Base-by-base conservation (phyloP, 1,140 invertebrate genomes). In the Aphaenogaster ashmeadi region DNA sequence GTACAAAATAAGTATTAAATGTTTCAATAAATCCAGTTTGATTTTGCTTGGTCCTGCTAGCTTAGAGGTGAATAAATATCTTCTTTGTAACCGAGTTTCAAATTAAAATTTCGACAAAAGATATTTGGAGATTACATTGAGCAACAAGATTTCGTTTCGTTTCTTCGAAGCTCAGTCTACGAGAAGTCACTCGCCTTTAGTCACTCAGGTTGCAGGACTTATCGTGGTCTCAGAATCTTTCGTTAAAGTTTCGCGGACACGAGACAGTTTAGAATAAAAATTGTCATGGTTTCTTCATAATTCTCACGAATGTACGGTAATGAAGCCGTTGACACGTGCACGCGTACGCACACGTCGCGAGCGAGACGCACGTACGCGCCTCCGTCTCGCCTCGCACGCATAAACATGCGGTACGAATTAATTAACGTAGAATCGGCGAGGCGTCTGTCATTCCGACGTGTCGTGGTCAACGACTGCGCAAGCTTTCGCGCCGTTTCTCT, bases 381-480 rank as follows among this genome's bases (percentile, higher is more conserved):
- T 58, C 41, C 58, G 58, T 66, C 77, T 50, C 78, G 13, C 21
- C 66, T 72, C 21, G 38, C 33, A 67, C 60, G 60, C 77, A 54
- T 54, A 56, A 50, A 50, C 67, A 74, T 21, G 80, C 67, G 52
- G 41, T 36, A 56, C 67, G 67, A 83, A 83, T 83, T 83, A 83
- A 83, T 83, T 83, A 80, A 81, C 41, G 33, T 33, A 47, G 41
- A 83, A 83, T 83, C 41, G 50, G 9, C 50, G 64, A 54, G 36
- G 21, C 62, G 47, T 69, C 9, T n/a, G 18, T 58, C 36, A 56
- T 36, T 72, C 50, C 18, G 79, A 18, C 80, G 52, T 72, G 18
- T 36, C 8, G 52, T 83, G 69, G 69, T 83, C 80, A 83, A 83
- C 54, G 69, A 74, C 80, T 83, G 27, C 2, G n/a, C 66, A 36